Percentiles rank a stretch among this genome's conserved stretches.
phyloP scores from a whole-genome alignment of 2,797 vertebrate species.

The Acestrorhynchus altus region DNA sequence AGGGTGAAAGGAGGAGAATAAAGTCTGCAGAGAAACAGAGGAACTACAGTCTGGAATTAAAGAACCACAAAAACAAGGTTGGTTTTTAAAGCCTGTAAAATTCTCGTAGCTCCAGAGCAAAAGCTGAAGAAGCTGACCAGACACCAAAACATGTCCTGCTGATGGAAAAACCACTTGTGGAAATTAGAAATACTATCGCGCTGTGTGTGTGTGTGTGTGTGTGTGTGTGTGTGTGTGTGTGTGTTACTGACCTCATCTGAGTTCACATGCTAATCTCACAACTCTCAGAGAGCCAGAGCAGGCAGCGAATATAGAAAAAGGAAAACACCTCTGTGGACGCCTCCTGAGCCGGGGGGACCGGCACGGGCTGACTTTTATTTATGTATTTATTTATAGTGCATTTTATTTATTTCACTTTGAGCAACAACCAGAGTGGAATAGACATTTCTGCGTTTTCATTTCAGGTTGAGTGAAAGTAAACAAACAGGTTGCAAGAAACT shows the following conservation, averaged over 20 bases:
- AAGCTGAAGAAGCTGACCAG: not conserved
- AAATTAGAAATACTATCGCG: not conserved
- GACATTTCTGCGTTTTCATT: constrained; percentile 40
- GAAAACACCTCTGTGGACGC: not conserved
- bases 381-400: constrained; percentile 18
- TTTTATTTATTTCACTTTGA: constrained; percentile 38
- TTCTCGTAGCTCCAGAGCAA: not conserved
- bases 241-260: not conserved
- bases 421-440: constrained; percentile 32
- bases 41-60: no score
- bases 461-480: constrained; percentile 32
- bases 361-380: constrained; percentile 28
- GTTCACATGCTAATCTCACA: not conserved
- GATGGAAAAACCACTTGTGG: not conserved
- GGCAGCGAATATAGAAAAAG: not conserved
- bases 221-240: constrained; percentile 3
- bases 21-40: no score
- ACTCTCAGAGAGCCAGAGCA: not conserved
- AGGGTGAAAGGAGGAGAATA: no score
- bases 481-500: constrained; percentile 27
- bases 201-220: not conserved
- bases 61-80: no score
- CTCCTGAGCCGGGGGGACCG: not conserved
- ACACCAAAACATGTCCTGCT: not conserved
- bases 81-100: no score